These are phyloP conservation scores for Chaetodon trifasciatus DNA, from an alignment of 2,797 vertebrate species.

Conservation along the genomic window DNA sequence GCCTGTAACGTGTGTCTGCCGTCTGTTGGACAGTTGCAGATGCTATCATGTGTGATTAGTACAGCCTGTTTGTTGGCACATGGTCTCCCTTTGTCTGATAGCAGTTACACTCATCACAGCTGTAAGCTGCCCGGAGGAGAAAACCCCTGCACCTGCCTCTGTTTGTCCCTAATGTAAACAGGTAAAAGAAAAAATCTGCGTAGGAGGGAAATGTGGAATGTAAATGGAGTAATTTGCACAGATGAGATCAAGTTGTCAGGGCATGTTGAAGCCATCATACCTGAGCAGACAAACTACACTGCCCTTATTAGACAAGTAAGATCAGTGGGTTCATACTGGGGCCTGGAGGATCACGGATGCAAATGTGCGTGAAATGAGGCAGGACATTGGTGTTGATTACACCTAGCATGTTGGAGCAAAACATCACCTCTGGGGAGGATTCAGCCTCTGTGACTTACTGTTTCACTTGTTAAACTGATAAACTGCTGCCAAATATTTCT, in stretches of 20 bases:
- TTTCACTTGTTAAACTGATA: slow-evolving; percentile 15
- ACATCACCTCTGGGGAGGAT: slow-evolving; percentile 42
- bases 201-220: slow-evolving; percentile 4
- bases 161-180: slow-evolving; percentile 75
- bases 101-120: slow-evolving; percentile 58
- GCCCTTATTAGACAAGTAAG: slow-evolving; percentile 28
- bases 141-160: slow-evolving; percentile 77
- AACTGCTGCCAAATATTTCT: slow-evolving; percentile 7
- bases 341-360: slow-evolving; percentile 35
- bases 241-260: slow-evolving; percentile 52
- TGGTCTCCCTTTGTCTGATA: slow-evolving; percentile 47
- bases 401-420: slow-evolving; percentile 43
- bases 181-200: background rate
- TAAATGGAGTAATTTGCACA: slow-evolving; percentile 41
- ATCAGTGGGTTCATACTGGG: slow-evolving; percentile 2
- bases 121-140: slow-evolving; percentile 56
- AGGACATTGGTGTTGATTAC: slow-evolving; percentile 49
- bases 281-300: slow-evolving; percentile 6
- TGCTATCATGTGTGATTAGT: slow-evolving; percentile 66
- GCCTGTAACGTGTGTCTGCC: slow-evolving; percentile 66
- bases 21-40: slow-evolving; percentile 67
- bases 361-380: slow-evolving; percentile 60
- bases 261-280: slow-evolving; percentile 6
- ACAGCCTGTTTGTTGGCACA: slow-evolving; percentile 64
- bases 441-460: slow-evolving; percentile 4